These are phyloP conservation scores for Athrips mouffetella DNA, from an alignment of 2,888 invertebrate species.

Conservation along the genomic window DNA sequence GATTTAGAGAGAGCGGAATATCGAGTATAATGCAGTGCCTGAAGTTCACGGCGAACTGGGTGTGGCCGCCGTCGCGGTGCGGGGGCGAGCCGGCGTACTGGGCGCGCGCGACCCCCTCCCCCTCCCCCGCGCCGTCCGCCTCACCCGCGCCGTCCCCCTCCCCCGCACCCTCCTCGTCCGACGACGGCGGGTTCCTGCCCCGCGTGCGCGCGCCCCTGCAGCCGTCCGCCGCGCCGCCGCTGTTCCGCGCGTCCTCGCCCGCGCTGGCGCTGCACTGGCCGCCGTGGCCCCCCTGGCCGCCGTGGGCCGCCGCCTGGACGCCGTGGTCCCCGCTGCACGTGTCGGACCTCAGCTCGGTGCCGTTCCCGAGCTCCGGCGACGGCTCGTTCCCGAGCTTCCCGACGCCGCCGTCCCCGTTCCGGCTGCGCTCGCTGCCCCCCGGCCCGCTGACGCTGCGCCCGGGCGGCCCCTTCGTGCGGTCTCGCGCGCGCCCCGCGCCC, in stretches of 20 bases:
- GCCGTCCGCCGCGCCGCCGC: slow-evolving; percentile 81
- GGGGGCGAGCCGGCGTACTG: slow-evolving; percentile 52
- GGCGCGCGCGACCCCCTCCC: slow-evolving; percentile 36
- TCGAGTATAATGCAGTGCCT: slow-evolving; percentile 89
- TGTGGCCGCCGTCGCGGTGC: slow-evolving; percentile 86
- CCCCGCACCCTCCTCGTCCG: slow-evolving; percentile 80
- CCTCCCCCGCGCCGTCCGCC: slow-evolving; percentile 48
- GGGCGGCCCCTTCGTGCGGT: slow-evolving; percentile 74
- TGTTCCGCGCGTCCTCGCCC: slow-evolving; percentile 68
- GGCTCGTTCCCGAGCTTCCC: slow-evolving; percentile 88
- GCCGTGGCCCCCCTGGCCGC: slow-evolving; percentile 81
- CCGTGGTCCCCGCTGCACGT: slow-evolving; percentile 88
- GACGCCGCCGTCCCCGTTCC: slow-evolving; percentile 83
- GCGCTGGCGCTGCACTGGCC: slow-evolving; percentile 65
- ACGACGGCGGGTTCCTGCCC: slow-evolving; percentile 91
- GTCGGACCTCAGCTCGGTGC: slow-evolving; percentile 92
- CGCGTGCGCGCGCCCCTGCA: slow-evolving; percentile 61
- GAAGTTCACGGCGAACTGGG: slow-evolving; percentile 81
- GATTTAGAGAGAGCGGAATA: slow-evolving; percentile 96
- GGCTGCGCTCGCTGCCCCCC: slow-evolving; percentile 81
- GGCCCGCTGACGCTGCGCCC: slow-evolving; percentile 85
- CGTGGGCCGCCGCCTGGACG: slow-evolving; percentile 80
- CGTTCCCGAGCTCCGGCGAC: slow-evolving; percentile 87
- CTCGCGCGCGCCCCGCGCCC: slow-evolving; percentile 81
- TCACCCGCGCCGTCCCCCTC: slow-evolving; percentile 44